Base-by-base conservation (phyloP, 2,888 invertebrate genomes). In the Synergus gifuensis region DNA sequence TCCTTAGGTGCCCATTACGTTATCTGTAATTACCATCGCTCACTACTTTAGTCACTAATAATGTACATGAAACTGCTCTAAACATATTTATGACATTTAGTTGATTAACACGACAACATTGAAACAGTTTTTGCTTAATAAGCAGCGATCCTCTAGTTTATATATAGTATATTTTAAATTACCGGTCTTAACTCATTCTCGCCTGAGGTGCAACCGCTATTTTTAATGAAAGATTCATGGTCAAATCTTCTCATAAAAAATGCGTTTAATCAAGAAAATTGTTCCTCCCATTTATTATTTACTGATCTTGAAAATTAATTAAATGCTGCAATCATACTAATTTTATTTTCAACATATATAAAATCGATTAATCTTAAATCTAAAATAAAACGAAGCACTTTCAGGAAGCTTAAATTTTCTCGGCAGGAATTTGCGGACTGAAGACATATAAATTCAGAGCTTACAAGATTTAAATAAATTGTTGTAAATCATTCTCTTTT, bases 371-470 rank as follows among this genome's bases (percentile, higher is more conserved):
- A 54, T 54, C 54, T 40, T 9, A 40, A 8, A 73, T 7, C 36
- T 49, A 12, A 44, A 44, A 46, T 12, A 36, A 54, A 54, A n/a
- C n/a, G 36, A 36, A 73, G 54, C 4, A 73, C n/a, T 40, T 73
- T 54, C 40, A 36, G 54, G 36, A 73, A 73, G 14, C 36, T 36
- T 73, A 73, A 73, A 58, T 73, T 54, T 54, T 73, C 36, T 54
- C 62, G 28, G 22, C 62, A 11, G 62, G 28, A 62, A 62, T 14
- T 28, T 36, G 54, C 9, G 28, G 54, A 73, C 54, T 73, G 40
- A 58, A n/a, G 73, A 73, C n/a, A 5, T 73, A 73, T 73, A 73
- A 73, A 73, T 73, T 73, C n/a, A 73, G 54, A 73, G 73, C 73
- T 73, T 73, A 73, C 54, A 18, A 54, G 73, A 73, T 73, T 73